Percentiles rank a stretch among this genome's conserved stretches.
Evolutionary conservation across 2,113 vertebrate genomes (phyloP).

Genomic region (Cinclus cinclus): DNA sequence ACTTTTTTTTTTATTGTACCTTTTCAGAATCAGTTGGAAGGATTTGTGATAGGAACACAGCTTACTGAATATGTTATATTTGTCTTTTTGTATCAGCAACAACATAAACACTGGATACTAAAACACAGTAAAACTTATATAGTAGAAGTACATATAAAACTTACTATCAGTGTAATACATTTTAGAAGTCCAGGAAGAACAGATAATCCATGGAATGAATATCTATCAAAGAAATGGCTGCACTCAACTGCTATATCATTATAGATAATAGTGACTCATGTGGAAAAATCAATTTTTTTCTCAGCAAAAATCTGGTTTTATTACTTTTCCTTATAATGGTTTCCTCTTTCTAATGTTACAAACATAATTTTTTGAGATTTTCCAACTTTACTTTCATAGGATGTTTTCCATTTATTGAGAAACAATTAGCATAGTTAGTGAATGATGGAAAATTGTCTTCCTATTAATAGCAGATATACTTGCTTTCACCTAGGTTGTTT

Average conservation of each 20-base stretch:
- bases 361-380: background rate
- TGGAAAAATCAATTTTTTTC: background rate
- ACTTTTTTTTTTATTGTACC: background rate
- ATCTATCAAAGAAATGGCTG: background rate
- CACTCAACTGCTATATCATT: background rate
- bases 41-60: background rate
- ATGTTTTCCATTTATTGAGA: background rate
- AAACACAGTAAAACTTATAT: background rate
- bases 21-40: background rate
- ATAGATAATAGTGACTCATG: background rate
- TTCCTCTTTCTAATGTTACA: background rate
- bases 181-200: background rate
- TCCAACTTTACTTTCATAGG: background rate
- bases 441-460: conserved; percentile 17
- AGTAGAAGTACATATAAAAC: background rate
- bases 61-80: background rate
- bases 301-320: background rate
- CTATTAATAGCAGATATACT: conserved; percentile 1
- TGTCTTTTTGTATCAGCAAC: background rate
- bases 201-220: background rate
- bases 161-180: background rate
- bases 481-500: background rate
- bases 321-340: background rate
- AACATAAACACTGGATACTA: background rate
- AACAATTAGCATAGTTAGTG: conserved; percentile 43